Base-by-base conservation (phyloP, 2,797 vertebrate species). In the Rhyacichthys aspro region DNA sequence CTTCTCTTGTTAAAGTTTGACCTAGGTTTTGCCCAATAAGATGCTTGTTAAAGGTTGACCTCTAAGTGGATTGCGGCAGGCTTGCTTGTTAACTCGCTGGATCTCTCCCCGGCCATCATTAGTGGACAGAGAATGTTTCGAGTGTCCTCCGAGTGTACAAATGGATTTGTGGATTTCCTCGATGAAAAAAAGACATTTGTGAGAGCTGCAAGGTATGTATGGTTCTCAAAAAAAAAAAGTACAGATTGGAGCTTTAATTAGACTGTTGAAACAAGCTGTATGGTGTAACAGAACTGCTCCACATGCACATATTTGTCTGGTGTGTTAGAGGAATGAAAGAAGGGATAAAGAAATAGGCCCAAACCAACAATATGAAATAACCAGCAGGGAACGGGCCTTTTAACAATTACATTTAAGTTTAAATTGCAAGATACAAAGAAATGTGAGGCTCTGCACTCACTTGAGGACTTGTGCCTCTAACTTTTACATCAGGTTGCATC, bases 1-100 rank as follows among this genome's bases (percentile, higher is more conserved):
- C 55, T 33, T 67, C 82, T 85, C 82, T 85, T 78, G 84, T 80
- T 85, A 86, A 67, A 67, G 70, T 70, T 70, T 76, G 81, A 79
- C 84, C 76, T 68, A 47, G 67, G 74, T 66, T 79, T 74, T 64
- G 70, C 60, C 64, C 74, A 80, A 76, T 74, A 64, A 83, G 66
- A 67, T 48, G 45, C 81, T 86, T 76, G 81, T 89, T 88, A 81
- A 58, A 69, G 57, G 65, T 42, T 69, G 65, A 81, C 86, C 82
- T 78, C 59, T 55, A 70, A 81, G 72, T 66, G 63, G 28, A 72
- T 79, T 64, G 61, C 38, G 70, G 56, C 43, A 57, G 52, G 33
- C 64, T 42, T 60, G 69, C 79, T 83, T 72, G 78, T 83, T 86
- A 83, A 67, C 60, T 61, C 38, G 54, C 14, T 11, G 23, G 10